phyloP scores from a whole-genome alignment of 2,888 invertebrate species.

The Noctua pronuba region DNA sequence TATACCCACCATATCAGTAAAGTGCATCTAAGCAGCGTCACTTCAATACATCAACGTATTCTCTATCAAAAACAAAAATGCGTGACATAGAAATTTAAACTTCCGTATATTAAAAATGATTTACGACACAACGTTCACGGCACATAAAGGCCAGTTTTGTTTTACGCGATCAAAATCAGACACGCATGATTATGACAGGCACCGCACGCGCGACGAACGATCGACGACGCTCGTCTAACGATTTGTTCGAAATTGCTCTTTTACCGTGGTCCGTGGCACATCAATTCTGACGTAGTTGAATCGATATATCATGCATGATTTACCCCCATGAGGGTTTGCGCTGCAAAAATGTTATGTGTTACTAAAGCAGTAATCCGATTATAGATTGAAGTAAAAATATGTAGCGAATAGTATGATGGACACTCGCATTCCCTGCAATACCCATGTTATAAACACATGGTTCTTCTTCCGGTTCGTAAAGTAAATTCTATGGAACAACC shows the following conservation, averaged over 20 bases:
- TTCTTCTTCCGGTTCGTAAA: neutral
- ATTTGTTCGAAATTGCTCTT: conserved; percentile 67
- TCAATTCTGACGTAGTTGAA: conserved; percentile 57
- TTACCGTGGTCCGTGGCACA: conserved; percentile 61
- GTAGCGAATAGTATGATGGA: neutral
- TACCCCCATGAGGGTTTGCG: conserved; percentile 28
- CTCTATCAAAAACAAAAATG: conserved; percentile 37
- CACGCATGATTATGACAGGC: conserved; percentile 60
- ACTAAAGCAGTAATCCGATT: conserved; percentile 11
- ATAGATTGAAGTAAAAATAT: conserved; percentile 15
- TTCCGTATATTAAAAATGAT: conserved; percentile 60
- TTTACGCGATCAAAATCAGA: conserved; percentile 62
- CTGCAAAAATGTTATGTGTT: conserved; percentile 22
- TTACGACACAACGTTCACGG: conserved; percentile 48
- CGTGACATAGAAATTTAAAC: conserved; percentile 49
- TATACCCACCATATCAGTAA: neutral
- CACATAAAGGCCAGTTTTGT: conserved; percentile 61
- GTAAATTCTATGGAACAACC: neutral
- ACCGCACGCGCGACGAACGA: conserved; percentile 63
- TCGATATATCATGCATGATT: conserved; percentile 62
- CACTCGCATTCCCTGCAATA: conserved; percentile 5
- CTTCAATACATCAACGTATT: conserved; percentile 13
- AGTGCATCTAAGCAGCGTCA: conserved; percentile 21
- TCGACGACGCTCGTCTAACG: conserved; percentile 51
- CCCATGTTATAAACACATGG: neutral